Conservation (phyloP, 92 coral and sea anemone genomes). For the Parazoanthus swiftii region DNA sequence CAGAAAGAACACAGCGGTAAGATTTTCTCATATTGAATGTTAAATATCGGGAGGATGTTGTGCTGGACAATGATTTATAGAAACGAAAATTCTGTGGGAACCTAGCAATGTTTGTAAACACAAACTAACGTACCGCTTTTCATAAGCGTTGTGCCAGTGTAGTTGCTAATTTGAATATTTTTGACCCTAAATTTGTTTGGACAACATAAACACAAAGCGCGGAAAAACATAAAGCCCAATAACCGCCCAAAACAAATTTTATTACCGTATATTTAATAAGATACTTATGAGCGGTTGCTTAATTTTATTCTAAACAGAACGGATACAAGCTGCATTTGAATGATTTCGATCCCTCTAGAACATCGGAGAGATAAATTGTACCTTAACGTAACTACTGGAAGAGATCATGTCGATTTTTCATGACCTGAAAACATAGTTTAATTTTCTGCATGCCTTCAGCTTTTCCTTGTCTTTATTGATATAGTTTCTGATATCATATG, state of each 20-base stretch:
- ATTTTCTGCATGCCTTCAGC: not conserved
- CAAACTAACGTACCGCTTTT: constrained; percentile 11
- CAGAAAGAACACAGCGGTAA: not conserved
- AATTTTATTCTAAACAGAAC: constrained; percentile 6
- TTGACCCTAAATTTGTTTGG: not conserved
- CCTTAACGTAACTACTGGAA: not conserved
- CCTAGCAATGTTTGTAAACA: not conserved
- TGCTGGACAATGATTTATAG: not conserved
- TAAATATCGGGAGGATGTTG: not conserved
- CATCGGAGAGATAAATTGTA: not conserved
- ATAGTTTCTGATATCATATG: not conserved
- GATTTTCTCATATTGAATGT: not conserved
- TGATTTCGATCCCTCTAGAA: not conserved
- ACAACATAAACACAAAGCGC: not conserved
- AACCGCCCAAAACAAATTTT: not conserved
- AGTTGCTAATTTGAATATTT: not conserved
- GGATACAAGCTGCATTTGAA: not conserved
- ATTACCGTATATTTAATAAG: constrained; percentile 16
- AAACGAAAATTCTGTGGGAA: not conserved
- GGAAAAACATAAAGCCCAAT: not conserved
- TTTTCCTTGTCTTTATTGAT: constrained; percentile 6
- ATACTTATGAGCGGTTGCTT: not conserved
- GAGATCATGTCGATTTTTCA: not conserved
- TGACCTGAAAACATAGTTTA: not conserved
- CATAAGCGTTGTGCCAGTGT: not conserved